These are phyloP conservation scores for Tetraodon nigroviridis DNA, from an alignment of 2,113 vertebrate genomes.

Conservation along the genomic window DNA sequence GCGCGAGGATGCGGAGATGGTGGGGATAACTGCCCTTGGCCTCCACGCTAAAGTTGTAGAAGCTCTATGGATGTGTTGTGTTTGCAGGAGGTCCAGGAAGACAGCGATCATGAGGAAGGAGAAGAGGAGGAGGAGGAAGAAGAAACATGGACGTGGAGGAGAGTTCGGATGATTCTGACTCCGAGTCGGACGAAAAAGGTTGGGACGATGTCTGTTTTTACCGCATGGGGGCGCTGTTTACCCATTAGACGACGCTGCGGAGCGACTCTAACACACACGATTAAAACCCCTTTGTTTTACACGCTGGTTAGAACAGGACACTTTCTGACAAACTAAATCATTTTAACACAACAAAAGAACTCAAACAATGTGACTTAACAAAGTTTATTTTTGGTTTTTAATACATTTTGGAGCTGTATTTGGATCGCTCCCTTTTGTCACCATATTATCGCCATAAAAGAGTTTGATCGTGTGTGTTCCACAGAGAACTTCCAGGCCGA, in stretches of 20 bases:
- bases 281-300: no score
- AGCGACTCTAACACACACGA: no score
- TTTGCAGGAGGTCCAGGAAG: slow-evolving; percentile 79
- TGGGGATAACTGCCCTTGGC: slow-evolving; percentile 38
- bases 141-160: slow-evolving; percentile 89
- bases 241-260: not conserved
- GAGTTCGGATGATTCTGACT: slow-evolving; percentile 94
- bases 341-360: no score
- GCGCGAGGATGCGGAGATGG: slow-evolving; percentile 81
- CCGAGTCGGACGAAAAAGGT: slow-evolving; percentile 96
- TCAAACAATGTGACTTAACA: no score
- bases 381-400: no score
- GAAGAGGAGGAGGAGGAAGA: slow-evolving; percentile 92
- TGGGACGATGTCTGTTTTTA: not conserved
- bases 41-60: no score
- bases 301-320: no score
- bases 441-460: no score
- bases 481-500: slow-evolving; percentile 90
- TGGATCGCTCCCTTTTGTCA: no score
- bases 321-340: no score
- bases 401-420: no score
- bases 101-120: slow-evolving; percentile 87
- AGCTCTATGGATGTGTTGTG: not conserved
- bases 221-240: slow-evolving; percentile 26
- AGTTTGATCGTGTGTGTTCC: not conserved